These are phyloP conservation scores for Athalia circularis DNA, from an alignment of 2,888 invertebrate species.

Conservation along the genomic window DNA sequence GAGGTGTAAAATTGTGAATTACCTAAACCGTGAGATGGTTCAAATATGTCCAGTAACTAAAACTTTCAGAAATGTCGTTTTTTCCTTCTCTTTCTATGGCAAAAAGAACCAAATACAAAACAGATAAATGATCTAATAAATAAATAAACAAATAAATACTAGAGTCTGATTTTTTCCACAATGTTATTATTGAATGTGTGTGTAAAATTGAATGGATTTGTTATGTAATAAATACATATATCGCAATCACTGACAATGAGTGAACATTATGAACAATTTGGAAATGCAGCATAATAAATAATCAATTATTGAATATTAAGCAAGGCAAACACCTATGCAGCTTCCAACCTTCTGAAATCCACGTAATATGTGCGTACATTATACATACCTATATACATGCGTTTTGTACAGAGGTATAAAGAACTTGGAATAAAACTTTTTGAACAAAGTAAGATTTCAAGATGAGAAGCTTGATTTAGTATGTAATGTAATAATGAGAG, in stretches of 20 bases:
- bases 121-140: too few relatives aligned
- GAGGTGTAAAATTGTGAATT: background rate
- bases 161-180: background rate
- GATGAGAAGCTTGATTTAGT: slow-evolving; percentile 5
- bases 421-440: slow-evolving; percentile 14
- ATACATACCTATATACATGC: background rate
- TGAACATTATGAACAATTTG: too few relatives aligned
- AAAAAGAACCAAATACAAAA: too few relatives aligned
- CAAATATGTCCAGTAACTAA: too few relatives aligned
- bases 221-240: background rate
- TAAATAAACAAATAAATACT: too few relatives aligned
- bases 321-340: slow-evolving; percentile 40
- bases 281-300: background rate
- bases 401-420: slow-evolving; percentile 58
- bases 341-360: slow-evolving; percentile 31
- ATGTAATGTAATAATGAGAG: too few relatives aligned
- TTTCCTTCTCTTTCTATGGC: too few relatives aligned
- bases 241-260: background rate
- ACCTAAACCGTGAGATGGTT: background rate
- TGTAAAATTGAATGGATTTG: background rate
- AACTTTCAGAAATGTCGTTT: too few relatives aligned
- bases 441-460: background rate
- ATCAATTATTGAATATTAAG: background rate
- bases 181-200: background rate
- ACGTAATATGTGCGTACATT: slow-evolving; percentile 2